phyloP scores from a whole-genome alignment of 2,113 vertebrate species.

The Piprites chloris region DNA sequence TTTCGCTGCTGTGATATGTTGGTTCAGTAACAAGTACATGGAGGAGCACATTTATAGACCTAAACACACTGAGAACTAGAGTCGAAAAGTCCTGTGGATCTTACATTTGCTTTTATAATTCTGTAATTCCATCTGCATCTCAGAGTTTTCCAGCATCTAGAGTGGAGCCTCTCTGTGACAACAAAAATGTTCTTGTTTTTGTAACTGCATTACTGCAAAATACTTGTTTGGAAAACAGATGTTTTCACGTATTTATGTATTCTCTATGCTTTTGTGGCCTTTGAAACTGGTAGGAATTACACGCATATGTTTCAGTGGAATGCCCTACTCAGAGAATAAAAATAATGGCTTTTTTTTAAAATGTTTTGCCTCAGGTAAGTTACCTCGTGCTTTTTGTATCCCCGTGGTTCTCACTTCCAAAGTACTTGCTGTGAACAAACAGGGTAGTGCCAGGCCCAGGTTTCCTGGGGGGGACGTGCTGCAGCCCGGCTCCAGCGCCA shows the following conservation, averaged over 20 bases:
- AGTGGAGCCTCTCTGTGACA: neutral
- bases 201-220: neutral
- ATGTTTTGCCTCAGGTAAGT: constrained; percentile 16
- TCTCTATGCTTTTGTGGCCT: neutral
- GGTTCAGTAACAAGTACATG: neutral
- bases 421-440: neutral
- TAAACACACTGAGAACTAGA: neutral
- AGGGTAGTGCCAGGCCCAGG: neutral
- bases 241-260: neutral
- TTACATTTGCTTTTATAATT: neutral
- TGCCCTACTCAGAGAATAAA: neutral
- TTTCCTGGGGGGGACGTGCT: neutral
- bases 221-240: neutral
- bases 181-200: neutral
- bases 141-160: neutral
- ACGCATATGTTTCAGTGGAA: neutral
- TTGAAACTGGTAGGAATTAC: neutral
- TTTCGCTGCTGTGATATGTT: neutral
- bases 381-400: neutral
- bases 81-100: neutral
- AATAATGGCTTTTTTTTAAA: neutral
- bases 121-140: neutral
- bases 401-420: neutral
- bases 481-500: neutral
- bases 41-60: neutral